These are phyloP conservation scores for Zonitis immaculata DNA, from an alignment of 2,888 invertebrate species.

Conservation along the genomic window DNA sequence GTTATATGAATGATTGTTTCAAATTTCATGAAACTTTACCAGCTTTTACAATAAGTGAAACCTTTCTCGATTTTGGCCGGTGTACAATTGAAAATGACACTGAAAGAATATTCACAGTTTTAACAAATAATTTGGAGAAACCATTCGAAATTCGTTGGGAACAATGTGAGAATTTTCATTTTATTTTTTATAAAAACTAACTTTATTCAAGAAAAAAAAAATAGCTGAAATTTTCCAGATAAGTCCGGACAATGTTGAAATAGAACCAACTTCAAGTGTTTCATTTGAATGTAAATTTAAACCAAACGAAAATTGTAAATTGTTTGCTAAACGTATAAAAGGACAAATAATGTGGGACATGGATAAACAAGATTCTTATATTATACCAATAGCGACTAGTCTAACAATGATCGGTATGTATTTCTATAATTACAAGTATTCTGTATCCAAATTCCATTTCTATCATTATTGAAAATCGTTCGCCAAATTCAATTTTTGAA, in stretches of 20 bases:
- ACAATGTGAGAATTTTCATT: background rate
- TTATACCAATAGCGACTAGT: constrained; percentile 30
- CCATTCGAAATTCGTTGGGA: constrained; percentile 13
- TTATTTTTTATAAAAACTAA: too few species aligned
- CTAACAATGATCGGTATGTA: constrained; percentile 28
- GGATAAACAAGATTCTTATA: constrained; percentile 2
- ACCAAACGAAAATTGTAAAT: constrained; percentile 32
- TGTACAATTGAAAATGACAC: background rate
- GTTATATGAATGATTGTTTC: constrained; percentile 12
- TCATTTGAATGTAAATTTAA: constrained; percentile 43
- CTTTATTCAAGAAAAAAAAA: too few species aligned
- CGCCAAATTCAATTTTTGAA: too few species aligned
- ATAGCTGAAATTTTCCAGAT: constrained; percentile 35
- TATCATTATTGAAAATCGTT: too few species aligned
- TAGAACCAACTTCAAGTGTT: constrained; percentile 34
- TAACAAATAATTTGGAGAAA: constrained; percentile 12
- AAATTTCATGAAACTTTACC: constrained; percentile 4
- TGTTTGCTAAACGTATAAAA: constrained; percentile 37
- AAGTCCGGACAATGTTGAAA: constrained; percentile 32
- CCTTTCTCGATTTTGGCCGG: constrained; percentile 12
- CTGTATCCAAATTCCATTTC: constrained; percentile 15
- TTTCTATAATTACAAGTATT: background rate
- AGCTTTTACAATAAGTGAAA: constrained; percentile 10
- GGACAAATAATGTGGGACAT: constrained; percentile 38
- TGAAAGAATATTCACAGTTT: constrained; percentile 7